Evolutionary conservation across 53 echinoderm and acorn worm genomes (phyloP), one percentile per base, ranked within the genome.

Genomic region (Actinopyga echinites): DNA sequence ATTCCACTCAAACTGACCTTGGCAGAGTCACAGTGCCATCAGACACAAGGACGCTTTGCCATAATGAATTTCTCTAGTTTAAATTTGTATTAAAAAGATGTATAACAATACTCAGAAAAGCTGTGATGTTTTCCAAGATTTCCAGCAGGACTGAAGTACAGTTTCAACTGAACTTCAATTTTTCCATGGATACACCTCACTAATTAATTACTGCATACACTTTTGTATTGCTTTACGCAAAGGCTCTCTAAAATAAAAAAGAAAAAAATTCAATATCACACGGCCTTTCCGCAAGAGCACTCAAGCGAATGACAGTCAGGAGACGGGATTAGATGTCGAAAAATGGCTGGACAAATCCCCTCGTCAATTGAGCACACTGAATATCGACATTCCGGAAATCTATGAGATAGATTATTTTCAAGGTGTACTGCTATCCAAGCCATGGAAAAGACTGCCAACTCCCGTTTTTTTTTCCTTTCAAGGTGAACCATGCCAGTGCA

Each of bases 191-290:
- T 71, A 71, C 71, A 40, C 40, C 44, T 42, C 25, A 44, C 35
- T 71, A 71, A 71, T 71, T 71, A 71, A 71, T 71, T 71, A 44
- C 45, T 23, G 12, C 71, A 71, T 44, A 40, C 36, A 71, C 36
- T 25, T 71, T 40, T 38, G 40, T 26, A 25, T 71, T n/a, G 71
- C 71, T 43, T n/a, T 40, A 71, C 71, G 40, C 71, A 71, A 68
- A 71, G 71, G 40, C 17, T 69, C 43, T 24, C 71, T 23, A 71
- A 71, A 65, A n/a, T n/a, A n/a, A n/a, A n/a, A n/a, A n/a, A n/a
- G n/a, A n/a, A n/a, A n/a, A 49, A 49, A 8, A 49, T 71, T 71
- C 71, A 71, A 71, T 71, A 49, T 49, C 38, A 44, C 45, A 35
- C 24, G 43, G 71, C 24, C 71, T 71, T 71, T 49, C 49, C 49